Evolutionary conservation across 2,888 invertebrate species (phyloP), one percentile per base, ranked within the genome.

Genomic region (Epinotia brunnichana): DNA sequence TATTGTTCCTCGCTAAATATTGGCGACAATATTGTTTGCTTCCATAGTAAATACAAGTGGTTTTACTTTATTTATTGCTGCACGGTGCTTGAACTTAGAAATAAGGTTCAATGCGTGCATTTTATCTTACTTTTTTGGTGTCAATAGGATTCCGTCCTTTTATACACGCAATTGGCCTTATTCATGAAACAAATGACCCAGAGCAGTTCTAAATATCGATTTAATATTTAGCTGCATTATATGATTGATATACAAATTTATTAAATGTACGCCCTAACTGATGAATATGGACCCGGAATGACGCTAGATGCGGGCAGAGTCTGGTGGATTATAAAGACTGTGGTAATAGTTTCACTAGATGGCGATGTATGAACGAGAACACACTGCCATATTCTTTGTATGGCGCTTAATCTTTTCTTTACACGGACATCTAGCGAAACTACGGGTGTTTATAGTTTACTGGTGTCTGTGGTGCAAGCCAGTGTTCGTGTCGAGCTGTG

Each of bases 231-330:
- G 11, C 11, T 56, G 11, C 17, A 11, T 17, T 53, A 53, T 10
- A 53, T 19, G 53, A 10, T 53, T 19, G 17, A 53, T 19, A 21
- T 21, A 21, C 11, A 54, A 15, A 21, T 5, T 24, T 11, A 11
- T 21, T 11, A 24, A 24, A 2, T 24, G 7, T 9, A 57, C 4
- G 2, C 13, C 15, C 21, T 29, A 29, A 5, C 15, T 11, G 24
- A 21, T 21, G 13, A 56, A 62, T 35, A 15, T 70, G 62, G 56
- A 57, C 57, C 69, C 21, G 19, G 54, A 56, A 63, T 15, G 2
- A 13, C 13, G 44, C n/a, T 15, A 21, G 19, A 1, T 51, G 5
- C 10, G 7, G 62, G 13, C 51, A 9, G n/a, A 13, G 2, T 17
- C 10, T 15, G 35, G 39, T 19, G 13, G n/a, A n/a, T 48, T 4